phyloP scores from a whole-genome alignment of 2,113 vertebrate species.

The Chaetorhynchus papuensis region DNA sequence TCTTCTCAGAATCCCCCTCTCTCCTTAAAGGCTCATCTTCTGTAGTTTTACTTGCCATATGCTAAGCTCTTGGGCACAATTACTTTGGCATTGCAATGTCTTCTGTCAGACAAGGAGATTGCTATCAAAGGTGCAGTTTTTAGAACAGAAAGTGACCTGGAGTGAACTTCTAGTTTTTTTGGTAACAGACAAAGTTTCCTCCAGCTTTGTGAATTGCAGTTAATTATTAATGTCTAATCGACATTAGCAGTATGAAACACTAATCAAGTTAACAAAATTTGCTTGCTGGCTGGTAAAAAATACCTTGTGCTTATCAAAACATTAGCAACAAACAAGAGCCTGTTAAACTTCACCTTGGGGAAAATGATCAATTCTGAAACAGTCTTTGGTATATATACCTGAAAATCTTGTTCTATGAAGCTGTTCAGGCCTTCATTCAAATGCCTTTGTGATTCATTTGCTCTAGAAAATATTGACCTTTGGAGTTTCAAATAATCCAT shows the following conservation, averaged over 20 bases:
- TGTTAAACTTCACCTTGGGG: background rate
- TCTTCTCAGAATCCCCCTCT: background rate
- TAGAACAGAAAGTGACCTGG: background rate
- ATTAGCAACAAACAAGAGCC: background rate
- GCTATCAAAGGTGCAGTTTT: background rate
- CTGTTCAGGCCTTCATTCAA: fast-evolving
- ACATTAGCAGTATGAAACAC: background rate
- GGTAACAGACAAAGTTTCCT: background rate
- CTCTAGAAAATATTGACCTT: background rate
- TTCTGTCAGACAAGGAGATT: background rate
- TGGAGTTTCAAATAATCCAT: too few species aligned
- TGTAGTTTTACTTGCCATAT: background rate
- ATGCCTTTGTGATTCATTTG: background rate
- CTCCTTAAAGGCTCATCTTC: background rate
- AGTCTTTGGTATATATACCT: fast-evolving
- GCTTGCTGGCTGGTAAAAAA: background rate
- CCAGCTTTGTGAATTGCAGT: background rate
- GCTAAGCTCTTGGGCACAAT: background rate
- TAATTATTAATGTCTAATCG: background rate
- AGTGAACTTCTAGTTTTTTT: background rate
- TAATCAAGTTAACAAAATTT: background rate
- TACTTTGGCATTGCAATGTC: background rate
- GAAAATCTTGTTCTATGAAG: background rate
- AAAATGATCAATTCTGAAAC: background rate
- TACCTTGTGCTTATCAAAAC: background rate